phyloP scores from a whole-genome alignment of 2,888 invertebrate species.

The Bellardia bayeri region DNA sequence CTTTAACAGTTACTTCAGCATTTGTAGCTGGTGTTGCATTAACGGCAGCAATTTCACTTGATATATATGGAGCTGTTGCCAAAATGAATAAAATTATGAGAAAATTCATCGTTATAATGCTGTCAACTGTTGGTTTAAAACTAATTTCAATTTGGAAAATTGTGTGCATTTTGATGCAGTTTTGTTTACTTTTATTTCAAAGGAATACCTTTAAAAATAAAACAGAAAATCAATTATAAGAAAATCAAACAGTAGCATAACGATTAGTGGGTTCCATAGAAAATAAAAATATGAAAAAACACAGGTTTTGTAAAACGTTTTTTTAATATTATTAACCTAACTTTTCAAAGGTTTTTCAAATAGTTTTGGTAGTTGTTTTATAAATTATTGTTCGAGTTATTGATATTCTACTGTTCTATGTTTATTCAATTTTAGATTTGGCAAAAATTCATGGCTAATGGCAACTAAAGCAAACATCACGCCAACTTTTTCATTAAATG shows the following conservation, averaged over 20 bases:
- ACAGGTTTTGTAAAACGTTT: too few relatives aligned
- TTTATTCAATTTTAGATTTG: constrained; percentile 54
- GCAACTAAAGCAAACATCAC: constrained; percentile 42
- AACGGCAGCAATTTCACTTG: constrained; percentile 38
- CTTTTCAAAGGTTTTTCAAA: too few relatives aligned
- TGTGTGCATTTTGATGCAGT: constrained; percentile 52
- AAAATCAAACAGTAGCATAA: constrained; percentile 40
- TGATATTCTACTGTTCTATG: constrained; percentile 33
- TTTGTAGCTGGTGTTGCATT: background rate
- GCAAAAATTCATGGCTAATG: constrained; percentile 57
- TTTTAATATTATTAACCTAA: too few relatives aligned
- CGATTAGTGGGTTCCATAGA: background rate
- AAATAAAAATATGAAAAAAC: too few relatives aligned
- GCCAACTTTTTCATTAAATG: constrained; percentile 37
- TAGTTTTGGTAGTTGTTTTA: too few relatives aligned
- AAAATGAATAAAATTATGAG: constrained; percentile 39
- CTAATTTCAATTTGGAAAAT: constrained; percentile 49
- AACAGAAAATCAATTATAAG: constrained; percentile 53
- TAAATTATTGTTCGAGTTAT: background rate
- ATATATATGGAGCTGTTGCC: constrained; percentile 10
- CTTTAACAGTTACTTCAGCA: constrained; percentile 29
- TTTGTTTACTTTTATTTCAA: background rate
- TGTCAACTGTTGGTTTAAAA: constrained; percentile 55
- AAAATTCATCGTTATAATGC: constrained; percentile 60
- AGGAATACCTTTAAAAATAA: constrained; percentile 11